Evolutionary conservation across 2,797 vertebrate genomes (phyloP).

Genomic region (Lophotriccus pileatus): DNA sequence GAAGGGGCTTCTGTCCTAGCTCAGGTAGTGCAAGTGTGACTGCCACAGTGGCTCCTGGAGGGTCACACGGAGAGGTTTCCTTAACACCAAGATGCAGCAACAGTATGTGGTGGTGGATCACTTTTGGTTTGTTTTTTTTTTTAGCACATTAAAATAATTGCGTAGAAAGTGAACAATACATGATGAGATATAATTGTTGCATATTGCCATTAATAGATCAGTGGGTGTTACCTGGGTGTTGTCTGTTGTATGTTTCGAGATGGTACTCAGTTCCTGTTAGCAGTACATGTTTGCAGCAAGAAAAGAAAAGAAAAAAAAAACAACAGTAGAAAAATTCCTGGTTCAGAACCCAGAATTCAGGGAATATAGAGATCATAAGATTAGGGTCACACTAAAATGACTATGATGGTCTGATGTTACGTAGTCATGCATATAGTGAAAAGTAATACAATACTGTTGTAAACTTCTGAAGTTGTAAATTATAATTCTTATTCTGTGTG

Average conservation of each 20-base stretch:
- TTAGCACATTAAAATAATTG: neutral
- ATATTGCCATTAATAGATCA: neutral
- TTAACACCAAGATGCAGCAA: neutral
- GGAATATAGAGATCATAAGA: neutral
- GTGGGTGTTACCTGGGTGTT: neutral
- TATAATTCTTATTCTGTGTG: neutral
- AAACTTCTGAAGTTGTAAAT: neutral
- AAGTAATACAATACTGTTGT: neutral
- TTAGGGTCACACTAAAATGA: neutral
- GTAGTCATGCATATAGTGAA: neutral
- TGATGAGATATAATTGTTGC: neutral
- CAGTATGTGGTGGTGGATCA: neutral
- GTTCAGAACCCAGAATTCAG: neutral
- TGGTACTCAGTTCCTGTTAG: neutral
- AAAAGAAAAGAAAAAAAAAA: neutral
- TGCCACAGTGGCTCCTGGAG: neutral
- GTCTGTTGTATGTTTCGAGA: neutral
- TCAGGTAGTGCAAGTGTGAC: neutral
- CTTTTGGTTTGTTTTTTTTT: neutral
- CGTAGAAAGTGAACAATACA: neutral
- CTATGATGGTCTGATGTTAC: neutral
- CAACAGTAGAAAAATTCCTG: neutral
- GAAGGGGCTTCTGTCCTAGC: neutral
- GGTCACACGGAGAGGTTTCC: neutral
- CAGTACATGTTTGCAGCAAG: neutral